Evolutionary conservation across 2,888 invertebrate genomes (phyloP), one percentile per base, ranked within the genome.

Genomic region (Andrena chrysosceles): DNA sequence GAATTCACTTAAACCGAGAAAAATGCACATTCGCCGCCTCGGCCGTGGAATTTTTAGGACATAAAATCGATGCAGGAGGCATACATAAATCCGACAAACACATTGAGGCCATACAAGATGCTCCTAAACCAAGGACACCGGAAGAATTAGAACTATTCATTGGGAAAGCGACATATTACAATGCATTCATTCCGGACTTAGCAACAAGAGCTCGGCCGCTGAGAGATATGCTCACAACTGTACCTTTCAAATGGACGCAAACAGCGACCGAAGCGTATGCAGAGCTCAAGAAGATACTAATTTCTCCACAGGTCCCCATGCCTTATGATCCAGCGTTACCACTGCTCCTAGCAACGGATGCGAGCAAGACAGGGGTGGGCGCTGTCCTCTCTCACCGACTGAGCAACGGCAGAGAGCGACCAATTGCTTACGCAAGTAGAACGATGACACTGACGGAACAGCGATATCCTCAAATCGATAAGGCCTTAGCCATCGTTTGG

Each of bases 71-170:
- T 4, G 49, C 49, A 49, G n/a, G 49, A 6, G 5, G 49, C n/a
- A 49, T 49, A 49, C 49, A 49, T n/a, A 49, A 49, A 49, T 49
- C 49, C n/a, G n/a, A 49, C 49, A 49, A 49, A 49, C 49, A 49
- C 6, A 49, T 49, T n/a, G 49, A 49, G n/a, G 49, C 49, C n/a
- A 49, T 49, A 49, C 49, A n/a, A 16, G 49, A 49, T 7, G 16
- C n/a, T n/a, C 49, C 49, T 2, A 49, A 49, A n/a, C n/a, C 49
- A n/a, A 49, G 1, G 6, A 49, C 49, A n/a, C 49, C n/a, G n/a
- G 49, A 49, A n/a, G 49, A 49, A 49, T 0, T 49, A 0, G 49
- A 49, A 49, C n/a, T 49, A n/a, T 49, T 63, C 52, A 2, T 3
- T 70, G 13, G 59, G 20, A 5, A 10, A 2, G 7, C 7, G 42